Evolutionary conservation across 53 echinoderm and acorn worm genomes (phyloP).

Genomic region (Crossaster papposus): DNA sequence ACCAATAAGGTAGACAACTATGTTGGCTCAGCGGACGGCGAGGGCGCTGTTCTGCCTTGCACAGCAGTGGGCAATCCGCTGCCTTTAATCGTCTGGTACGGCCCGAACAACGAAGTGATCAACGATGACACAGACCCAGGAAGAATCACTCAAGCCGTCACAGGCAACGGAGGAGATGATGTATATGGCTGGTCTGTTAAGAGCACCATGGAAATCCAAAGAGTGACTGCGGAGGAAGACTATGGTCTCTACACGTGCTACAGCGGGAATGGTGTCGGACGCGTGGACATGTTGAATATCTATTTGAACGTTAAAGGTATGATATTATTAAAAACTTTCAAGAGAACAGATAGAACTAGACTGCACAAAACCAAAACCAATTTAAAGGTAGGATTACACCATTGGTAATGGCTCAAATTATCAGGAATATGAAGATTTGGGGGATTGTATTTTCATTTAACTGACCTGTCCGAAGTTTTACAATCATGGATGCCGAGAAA

Average conservation of each 20-base stretch:
- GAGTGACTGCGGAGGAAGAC: not conserved
- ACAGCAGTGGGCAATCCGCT: not conserved
- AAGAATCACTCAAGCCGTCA: not conserved
- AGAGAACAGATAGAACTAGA: no score
- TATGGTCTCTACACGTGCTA: not conserved
- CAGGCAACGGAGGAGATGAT: not conserved
- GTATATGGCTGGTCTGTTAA: not conserved
- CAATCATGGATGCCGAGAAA: no score
- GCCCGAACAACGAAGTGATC: not conserved
- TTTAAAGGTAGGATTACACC: no score
- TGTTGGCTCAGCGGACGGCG: not conserved
- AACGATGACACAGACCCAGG: slow-evolving; percentile 3
- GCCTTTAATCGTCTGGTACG: not conserved
- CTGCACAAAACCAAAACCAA: no score
- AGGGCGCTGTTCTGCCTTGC: not conserved
- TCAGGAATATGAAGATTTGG: no score
- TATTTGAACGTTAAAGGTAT: not conserved
- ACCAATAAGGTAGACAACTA: not conserved
- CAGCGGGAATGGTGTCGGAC: slow-evolving; percentile 23
- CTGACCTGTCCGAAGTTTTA: no score
- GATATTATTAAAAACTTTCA: not conserved
- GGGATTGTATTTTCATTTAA: no score
- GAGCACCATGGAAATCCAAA: not conserved
- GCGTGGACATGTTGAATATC: not conserved
- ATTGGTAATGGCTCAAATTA: no score